Evolutionary conservation across 2,888 invertebrate species (phyloP).

Genomic region (Dusona sp.): DNA sequence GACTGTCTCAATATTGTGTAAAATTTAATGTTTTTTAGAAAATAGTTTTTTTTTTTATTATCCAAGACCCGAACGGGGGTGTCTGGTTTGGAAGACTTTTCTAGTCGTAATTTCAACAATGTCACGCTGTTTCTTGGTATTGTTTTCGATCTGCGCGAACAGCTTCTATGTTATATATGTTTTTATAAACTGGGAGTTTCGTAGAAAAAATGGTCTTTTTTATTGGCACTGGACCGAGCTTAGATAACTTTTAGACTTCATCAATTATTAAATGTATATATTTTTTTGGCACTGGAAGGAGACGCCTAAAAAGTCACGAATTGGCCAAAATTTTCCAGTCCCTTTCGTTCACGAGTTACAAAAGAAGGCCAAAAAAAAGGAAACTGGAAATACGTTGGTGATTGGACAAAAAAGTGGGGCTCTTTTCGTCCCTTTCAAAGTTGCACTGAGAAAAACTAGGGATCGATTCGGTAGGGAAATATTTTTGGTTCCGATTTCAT

Average conservation of each 20-base stretch:
- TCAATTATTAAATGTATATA: background rate
- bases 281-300: background rate
- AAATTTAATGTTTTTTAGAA: constrained; percentile 46
- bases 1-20: constrained; percentile 9
- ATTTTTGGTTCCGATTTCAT: background rate
- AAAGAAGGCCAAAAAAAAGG: constrained; percentile 8
- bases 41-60: constrained; percentile 34
- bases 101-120: constrained; percentile 11
- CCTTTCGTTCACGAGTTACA: background rate
- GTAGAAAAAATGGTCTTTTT: constrained; percentile 35
- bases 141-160: constrained; percentile 11
- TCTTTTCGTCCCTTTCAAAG: background rate
- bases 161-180: constrained; percentile 24
- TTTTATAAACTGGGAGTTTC: constrained; percentile 29
- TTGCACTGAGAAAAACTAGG: background rate
- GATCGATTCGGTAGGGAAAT: constrained; percentile 3
- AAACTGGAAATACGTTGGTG: background rate
- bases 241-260: background rate
- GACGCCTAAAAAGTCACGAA: background rate
- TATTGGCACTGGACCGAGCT: constrained; percentile 57
- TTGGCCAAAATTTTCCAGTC: background rate
- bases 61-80: constrained; percentile 32
- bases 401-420: background rate
- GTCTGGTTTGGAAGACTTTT: constrained; percentile 46
- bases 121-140: background rate